These are phyloP conservation scores for Peromyscus leucopus DNA, from an alignment of 2,113 vertebrate genomes.

Conservation along the genomic window DNA sequence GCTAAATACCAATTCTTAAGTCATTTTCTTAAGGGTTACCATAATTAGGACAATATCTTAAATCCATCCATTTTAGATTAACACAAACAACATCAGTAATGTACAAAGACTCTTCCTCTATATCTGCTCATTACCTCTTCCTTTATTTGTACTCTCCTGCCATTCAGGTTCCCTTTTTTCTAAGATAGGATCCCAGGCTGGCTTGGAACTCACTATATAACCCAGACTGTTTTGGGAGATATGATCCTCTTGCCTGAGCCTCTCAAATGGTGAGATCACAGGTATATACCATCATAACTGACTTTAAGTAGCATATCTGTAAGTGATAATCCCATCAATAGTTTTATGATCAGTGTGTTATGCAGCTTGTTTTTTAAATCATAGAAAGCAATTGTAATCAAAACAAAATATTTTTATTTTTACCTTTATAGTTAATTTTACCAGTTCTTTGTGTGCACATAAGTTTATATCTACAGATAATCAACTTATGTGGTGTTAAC, in stretches of 20 bases:
- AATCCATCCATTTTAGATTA: slow-evolving; percentile 52
- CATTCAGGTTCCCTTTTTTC: not conserved
- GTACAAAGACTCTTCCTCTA: not conserved
- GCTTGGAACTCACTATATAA: not conserved
- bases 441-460: not conserved
- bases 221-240: not conserved
- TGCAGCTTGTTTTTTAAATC: slow-evolving; percentile 32
- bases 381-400: not conserved
- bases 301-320: slow-evolving; percentile 20
- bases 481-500: not conserved
- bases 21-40: slow-evolving; percentile 41
- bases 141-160: not conserved
- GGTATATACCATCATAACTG: not conserved
- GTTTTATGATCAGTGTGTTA: slow-evolving; percentile 45
- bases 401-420: slow-evolving; percentile 45
- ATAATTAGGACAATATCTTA: slow-evolving; percentile 38
- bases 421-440: slow-evolving; percentile 31
- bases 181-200: not conserved
- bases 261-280: not conserved
- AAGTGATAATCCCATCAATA: not conserved
- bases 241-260: not conserved
- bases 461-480: slow-evolving; percentile 20
- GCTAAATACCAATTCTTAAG: slow-evolving; percentile 52
- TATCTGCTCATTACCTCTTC: not conserved
- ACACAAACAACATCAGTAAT: slow-evolving; percentile 16